Conservation (phyloP, 2,113 vertebrate species). For the Nothobranchius kuhntae region DNA sequence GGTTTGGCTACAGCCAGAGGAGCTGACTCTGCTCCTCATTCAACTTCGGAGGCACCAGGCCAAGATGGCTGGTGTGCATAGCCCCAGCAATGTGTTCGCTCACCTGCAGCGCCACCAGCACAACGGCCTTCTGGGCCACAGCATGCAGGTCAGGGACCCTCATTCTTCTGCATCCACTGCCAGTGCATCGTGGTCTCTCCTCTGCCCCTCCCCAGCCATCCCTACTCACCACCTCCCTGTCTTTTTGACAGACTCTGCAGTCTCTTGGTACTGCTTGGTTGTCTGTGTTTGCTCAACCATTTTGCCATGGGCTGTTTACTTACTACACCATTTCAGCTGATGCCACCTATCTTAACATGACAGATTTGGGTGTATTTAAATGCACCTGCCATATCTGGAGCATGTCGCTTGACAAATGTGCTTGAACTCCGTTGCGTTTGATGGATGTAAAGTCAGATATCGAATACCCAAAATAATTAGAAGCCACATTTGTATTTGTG, state of each 20-base stretch:
- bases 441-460: slow-evolving; percentile 7
- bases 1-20: slow-evolving; percentile 91
- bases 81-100: slow-evolving; percentile 87
- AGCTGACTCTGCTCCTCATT: slow-evolving; percentile 96
- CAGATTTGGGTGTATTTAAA: slow-evolving; percentile 8
- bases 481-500: slow-evolving; percentile 23
- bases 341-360: slow-evolving; percentile 2
- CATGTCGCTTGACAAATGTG: slow-evolving; percentile 69
- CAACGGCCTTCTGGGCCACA: slow-evolving; percentile 85
- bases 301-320: slow-evolving; percentile 49
- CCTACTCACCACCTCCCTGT: slow-evolving; percentile 42
- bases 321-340: slow-evolving; percentile 6
- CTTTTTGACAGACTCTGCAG: slow-evolving; percentile 50
- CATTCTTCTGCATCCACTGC: slow-evolving; percentile 47
- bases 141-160: slow-evolving; percentile 91
- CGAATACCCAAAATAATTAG: slow-evolving; percentile 9
- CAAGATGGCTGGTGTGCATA: slow-evolving; percentile 91
- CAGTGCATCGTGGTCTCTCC: slow-evolving; percentile 53
- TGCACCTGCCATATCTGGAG: slow-evolving; percentile 39
- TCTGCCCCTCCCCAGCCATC: slow-evolving; percentile 26
- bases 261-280: slow-evolving; percentile 46
- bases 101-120: slow-evolving; percentile 91
- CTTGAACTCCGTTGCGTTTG: slow-evolving; percentile 43
- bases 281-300: slow-evolving; percentile 43
- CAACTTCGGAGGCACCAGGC: slow-evolving; percentile 97